Percentiles rank a stretch among this genome's conserved stretches.
These are phyloP conservation scores for Bombycilla garrulus DNA, from an alignment of 2,113 vertebrate species.

Conservation along the genomic window DNA sequence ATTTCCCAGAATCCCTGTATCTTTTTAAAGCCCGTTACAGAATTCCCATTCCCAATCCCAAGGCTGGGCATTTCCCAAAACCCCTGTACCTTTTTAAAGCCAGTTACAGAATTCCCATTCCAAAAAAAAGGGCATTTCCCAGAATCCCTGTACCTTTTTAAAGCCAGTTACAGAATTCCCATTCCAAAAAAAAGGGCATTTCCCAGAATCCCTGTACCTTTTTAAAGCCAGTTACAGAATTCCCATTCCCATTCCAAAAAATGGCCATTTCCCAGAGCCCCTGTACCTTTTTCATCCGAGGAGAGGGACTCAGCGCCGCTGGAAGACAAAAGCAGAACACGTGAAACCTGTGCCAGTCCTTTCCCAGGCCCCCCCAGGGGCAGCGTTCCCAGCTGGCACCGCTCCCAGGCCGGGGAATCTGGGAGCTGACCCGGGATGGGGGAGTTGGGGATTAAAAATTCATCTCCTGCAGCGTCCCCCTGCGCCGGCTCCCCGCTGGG, in stretches of 20 bases:
- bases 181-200: background rate
- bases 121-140: background rate
- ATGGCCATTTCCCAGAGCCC: background rate
- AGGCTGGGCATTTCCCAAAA: background rate
- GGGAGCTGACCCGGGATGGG: too few relatives aligned
- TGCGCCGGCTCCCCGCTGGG: background rate
- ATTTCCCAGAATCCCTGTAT: background rate
- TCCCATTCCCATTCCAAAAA: background rate
- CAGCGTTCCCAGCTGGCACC: background rate
- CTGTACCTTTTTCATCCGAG: conserved; percentile 60
- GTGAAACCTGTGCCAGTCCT: background rate
- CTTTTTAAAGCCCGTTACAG: background rate
- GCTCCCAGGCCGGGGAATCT: background rate
- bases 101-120: background rate
- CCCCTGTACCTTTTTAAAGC: background rate
- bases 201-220: background rate
- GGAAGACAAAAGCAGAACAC: conserved; percentile 16
- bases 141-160: background rate
- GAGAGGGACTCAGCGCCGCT: conserved; percentile 13
- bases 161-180: background rate
- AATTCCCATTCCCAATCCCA: background rate
- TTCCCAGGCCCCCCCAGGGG: fast-evolving
- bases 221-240: background rate
- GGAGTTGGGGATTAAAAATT: background rate
- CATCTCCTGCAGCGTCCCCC: background rate